Base-by-base conservation (phyloP, 2,797 vertebrate species). In the Enteromius thamalakanensis region DNA sequence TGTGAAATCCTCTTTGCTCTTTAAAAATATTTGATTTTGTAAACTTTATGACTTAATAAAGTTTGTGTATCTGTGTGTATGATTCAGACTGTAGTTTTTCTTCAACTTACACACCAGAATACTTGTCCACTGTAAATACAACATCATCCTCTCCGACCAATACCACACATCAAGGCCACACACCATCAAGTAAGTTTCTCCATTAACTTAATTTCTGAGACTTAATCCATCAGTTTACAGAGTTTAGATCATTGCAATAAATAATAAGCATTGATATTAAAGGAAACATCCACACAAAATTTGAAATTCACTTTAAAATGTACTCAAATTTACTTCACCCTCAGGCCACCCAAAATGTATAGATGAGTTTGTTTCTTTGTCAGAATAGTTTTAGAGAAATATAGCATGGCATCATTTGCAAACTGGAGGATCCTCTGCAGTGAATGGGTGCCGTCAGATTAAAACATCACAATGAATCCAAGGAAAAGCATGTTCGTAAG, bases 61-160 rank as follows among this genome's bases (percentile, higher is more conserved):
- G 34, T 34, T 34, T 37, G 55, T 23, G 53, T 37, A 15, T 15
- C 12, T 1, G 29, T 76, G 49, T 40, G 37, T 82, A 29, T 74
- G 58, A 76, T 69, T 70, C 37, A 83, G 72, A 83, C 6, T 83
- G 81, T 70, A 10, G 2, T 58, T 21, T 23, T 69, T 11, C 72
- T 34, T 45, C 72, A 65, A 34, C 62, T 34, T 34, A 34, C 7
- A 65, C 5, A 32, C 8, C 62, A 19, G 29, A 81, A 37, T 12
- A 70, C 17, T 11, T 40, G 21, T 21, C 21, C n/a, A 65, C 55
- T 62, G n/a, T 3, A 81, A 74, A 65, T 81, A 19, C 71, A 74
- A 40, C 81, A 9, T 21, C 32, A 42, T 32, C 45, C n/a, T 7
- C 42, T 37, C 26, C 10, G 70, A 40, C 4, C 23, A 79, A 79